Percentiles rank a stretch among this genome's conserved stretches.
These are phyloP conservation scores for Cancer borealis DNA, from an alignment of 2,888 invertebrate genomes.

Conservation along the genomic window DNA sequence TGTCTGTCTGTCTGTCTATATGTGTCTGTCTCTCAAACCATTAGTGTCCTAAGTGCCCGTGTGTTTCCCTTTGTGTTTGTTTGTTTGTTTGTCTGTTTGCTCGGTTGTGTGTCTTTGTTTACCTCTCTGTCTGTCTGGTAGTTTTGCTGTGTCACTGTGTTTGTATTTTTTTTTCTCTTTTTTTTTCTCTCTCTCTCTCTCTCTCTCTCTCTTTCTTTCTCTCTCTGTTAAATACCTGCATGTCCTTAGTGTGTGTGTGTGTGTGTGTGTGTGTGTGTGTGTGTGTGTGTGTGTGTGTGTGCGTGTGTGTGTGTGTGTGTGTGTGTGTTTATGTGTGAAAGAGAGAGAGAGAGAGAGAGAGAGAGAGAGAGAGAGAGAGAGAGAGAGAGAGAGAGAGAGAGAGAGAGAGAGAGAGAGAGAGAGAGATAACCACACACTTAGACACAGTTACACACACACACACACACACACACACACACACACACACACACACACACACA, in stretches of 20 bases:
- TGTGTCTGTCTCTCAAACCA: no score
- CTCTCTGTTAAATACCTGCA: neutral
- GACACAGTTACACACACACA: neutral
- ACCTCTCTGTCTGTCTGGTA: neutral
- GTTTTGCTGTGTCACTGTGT: neutral
- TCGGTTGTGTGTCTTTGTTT: neutral
- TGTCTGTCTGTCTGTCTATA: no score
- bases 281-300: no score
- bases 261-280: no score
- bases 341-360: no score
- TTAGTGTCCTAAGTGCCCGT: no score
- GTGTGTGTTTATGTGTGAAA: no score
- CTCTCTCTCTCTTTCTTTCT: slow-evolving; percentile 20
- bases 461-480: neutral
- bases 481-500: neutral
- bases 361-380: no score
- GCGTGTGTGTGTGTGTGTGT: no score
- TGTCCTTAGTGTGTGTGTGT: neutral
- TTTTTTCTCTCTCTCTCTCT: neutral
- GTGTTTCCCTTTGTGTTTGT: neutral
- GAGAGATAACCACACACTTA: neutral
- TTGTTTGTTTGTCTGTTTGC: neutral
- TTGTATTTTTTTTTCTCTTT: neutral
- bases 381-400: no score
- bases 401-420: neutral